Base-by-base conservation (phyloP, 2,888 invertebrate species). In the Tortricodes alternella region DNA sequence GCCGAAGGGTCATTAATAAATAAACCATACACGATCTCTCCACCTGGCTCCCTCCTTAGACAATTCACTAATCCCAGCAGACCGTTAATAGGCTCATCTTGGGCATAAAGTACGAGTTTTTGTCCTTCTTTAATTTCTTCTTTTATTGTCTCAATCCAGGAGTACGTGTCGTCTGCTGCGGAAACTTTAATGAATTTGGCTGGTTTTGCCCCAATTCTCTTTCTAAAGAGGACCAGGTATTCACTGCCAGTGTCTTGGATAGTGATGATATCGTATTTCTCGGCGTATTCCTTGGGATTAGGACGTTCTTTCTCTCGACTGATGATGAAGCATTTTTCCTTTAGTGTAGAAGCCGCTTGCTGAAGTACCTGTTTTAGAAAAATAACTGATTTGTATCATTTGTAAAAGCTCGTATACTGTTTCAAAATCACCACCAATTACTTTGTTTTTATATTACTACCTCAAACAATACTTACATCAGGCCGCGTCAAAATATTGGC, bases 21-120 rank as follows among this genome's bases (percentile, higher is more conserved):
- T 5, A 96, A 78, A 52, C 93, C 93, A 48, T 91, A 90, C 0
- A 93, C 85, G 0, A 92, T 76, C 63, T 93, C 92, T 41, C 96
- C 95, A 62, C 95, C 95, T 0, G 95, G 94, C 73, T 98, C 98
- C 67, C 92, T 94, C 57, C 95, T 92, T 21, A 99, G 78, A 78
- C 98, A 98, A 68, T 97, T 97, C 0, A 96, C 93, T 50, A 98
- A 84, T n/a, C 99, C 99, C 16, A 97, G 77, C 0, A 98, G 89
- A 9, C 99, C 99, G 74, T 92, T 96, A 5, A 93, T 85, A 1
- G 91, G 89, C 52, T 95, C 93, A 62, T 93, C 92, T 76, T 94
- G 93, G 1, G 93, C 89, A 13, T 95, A 93, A 0, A 98, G 74
- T 0, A 95, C 85, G 1, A 95, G 79, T 68, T 93, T 92, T 9